These are phyloP conservation scores for Amazona ochrocephala DNA, from an alignment of 2,797 vertebrate species.

Conservation along the genomic window DNA sequence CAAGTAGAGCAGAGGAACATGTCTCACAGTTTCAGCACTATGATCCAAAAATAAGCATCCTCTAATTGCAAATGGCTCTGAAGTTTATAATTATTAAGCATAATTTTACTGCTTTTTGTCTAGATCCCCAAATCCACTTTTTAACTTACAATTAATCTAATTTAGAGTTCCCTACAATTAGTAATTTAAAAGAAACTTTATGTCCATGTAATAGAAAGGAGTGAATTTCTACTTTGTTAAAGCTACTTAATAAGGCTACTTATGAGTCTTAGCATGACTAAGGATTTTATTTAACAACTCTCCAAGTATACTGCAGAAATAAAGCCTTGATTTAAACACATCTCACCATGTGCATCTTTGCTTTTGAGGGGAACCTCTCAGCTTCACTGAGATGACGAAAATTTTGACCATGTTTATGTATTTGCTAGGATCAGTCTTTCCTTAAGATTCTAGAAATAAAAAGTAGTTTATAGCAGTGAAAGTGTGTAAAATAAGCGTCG, in stretches of 20 bases:
- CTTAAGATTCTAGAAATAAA: background rate
- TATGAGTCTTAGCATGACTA: background rate
- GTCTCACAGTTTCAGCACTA: background rate
- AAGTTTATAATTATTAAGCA: background rate
- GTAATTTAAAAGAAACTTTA: background rate
- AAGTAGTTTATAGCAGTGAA: background rate
- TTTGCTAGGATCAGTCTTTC: background rate
- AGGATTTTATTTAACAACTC: background rate
- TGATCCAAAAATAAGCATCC: background rate
- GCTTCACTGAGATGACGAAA: background rate
- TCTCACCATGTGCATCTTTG: background rate
- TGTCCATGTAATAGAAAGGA: background rate
- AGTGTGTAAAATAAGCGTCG: background rate
- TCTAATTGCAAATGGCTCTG: background rate
- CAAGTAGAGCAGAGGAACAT: background rate
- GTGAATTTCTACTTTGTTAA: background rate
- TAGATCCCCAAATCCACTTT: background rate
- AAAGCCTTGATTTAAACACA: background rate
- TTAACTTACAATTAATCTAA: background rate
- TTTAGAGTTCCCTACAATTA: background rate
- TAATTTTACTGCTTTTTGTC: background rate
- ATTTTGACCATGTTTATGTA: background rate
- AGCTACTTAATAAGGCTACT: background rate
- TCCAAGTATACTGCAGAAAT: background rate
- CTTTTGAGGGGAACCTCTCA: background rate